Evolutionary conservation across 2,888 invertebrate genomes (phyloP).

Genomic region (Andricus curvator): DNA sequence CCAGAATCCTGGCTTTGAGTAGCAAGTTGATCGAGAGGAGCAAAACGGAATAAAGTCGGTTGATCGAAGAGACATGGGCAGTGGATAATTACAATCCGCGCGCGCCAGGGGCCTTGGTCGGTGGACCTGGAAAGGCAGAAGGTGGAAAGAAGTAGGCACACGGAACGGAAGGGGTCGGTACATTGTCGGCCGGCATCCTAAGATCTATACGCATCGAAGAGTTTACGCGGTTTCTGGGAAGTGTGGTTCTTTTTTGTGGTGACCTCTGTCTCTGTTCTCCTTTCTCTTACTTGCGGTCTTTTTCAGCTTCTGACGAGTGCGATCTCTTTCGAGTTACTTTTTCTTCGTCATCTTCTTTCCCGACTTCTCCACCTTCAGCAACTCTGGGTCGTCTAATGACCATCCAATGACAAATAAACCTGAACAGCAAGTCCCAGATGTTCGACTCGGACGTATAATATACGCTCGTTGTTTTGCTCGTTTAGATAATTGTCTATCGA

Average conservation of each 20-base stretch:
- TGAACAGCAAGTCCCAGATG: slow-evolving; percentile 61
- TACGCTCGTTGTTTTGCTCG: slow-evolving; percentile 60
- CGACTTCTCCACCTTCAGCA: slow-evolving; percentile 54
- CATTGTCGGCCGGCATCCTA: slow-evolving; percentile 62
- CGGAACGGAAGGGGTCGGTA: slow-evolving; percentile 13
- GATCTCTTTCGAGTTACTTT: slow-evolving; percentile 17
- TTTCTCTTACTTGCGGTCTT: slow-evolving; percentile 51
- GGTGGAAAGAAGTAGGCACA: slow-evolving; percentile 31
- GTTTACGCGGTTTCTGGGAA: slow-evolving; percentile 72
- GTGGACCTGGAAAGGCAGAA: slow-evolving; percentile 32
- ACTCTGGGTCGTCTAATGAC: slow-evolving; percentile 63
- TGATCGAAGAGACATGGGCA: slow-evolving; percentile 62
- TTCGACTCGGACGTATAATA: slow-evolving; percentile 44
- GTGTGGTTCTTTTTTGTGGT: slow-evolving; percentile 65
- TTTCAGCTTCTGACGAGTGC: slow-evolving; percentile 55
- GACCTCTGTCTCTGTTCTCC: slow-evolving; percentile 45
- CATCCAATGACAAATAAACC: slow-evolving; percentile 72
- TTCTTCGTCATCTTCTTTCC: slow-evolving; percentile 35
- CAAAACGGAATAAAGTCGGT: slow-evolving; percentile 39
- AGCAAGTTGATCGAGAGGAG: not conserved
- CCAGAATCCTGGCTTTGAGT: not conserved
- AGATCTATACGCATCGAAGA: slow-evolving; percentile 66
- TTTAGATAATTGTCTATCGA: slow-evolving; percentile 69
- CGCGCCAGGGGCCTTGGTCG: slow-evolving; percentile 29
- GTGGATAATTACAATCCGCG: slow-evolving; percentile 61